Conservation (phyloP, 2,888 invertebrate species). For the Chrysolina oricalcia region DNA sequence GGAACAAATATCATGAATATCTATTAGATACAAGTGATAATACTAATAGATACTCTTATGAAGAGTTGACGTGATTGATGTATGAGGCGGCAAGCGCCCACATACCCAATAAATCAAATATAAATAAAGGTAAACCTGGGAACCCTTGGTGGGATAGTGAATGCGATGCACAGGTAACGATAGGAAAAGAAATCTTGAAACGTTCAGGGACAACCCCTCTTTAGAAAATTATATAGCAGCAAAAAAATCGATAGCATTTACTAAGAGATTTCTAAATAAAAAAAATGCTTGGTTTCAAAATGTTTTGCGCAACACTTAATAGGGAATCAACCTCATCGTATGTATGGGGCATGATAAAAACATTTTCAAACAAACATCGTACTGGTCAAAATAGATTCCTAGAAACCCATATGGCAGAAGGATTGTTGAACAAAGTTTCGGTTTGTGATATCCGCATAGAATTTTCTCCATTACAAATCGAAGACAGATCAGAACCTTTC, state of each 20-base stretch:
- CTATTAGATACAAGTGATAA: neutral
- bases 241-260: neutral
- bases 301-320: too few species aligned
- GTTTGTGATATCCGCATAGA: neutral
- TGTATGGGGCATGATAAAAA: neutral
- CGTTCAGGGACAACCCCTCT: too few species aligned
- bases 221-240: neutral
- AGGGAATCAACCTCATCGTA: neutral
- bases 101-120: too few species aligned
- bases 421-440: neutral
- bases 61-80: neutral
- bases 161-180: too few species aligned
- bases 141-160: too few species aligned
- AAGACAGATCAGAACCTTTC: neutral
- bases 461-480: neutral
- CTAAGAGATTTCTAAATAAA: neutral
- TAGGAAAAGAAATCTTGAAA: too few species aligned
- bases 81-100: too few species aligned
- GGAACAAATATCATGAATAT: too few species aligned
- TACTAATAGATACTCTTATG: neutral
- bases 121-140: too few species aligned
- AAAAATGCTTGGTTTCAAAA: neutral
- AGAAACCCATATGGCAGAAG: neutral
- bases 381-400: neutral
- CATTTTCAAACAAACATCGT: neutral